Evolutionary conservation across 2,113 vertebrate genomes (phyloP).

Genomic region (Stigmatopora nigra): DNA sequence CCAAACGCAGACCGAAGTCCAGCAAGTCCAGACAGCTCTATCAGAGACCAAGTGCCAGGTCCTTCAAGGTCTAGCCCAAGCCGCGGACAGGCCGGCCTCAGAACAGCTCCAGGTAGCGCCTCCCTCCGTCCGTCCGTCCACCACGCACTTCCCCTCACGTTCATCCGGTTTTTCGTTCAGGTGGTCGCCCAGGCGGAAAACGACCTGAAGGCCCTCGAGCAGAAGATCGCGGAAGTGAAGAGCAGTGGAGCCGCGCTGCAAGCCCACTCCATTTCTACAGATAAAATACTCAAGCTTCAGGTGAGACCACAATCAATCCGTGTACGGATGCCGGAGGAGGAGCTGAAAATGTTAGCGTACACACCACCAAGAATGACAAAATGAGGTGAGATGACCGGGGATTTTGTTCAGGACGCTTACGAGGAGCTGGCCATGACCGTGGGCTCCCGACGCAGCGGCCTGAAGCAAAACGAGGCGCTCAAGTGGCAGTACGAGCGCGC

Average conservation of each 20-base stretch:
- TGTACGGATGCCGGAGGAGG: too few species aligned
- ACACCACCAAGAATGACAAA: too few species aligned
- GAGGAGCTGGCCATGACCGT: slow-evolving; percentile 86
- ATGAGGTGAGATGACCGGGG: not conserved
- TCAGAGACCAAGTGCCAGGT: slow-evolving; percentile 83
- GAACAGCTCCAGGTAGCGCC: slow-evolving; percentile 85
- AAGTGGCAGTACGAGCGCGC: slow-evolving; percentile 86
- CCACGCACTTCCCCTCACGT: not conserved
- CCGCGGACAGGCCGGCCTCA: slow-evolving; percentile 74
- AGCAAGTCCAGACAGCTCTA: slow-evolving; percentile 78
- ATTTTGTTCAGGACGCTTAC: slow-evolving; percentile 78
- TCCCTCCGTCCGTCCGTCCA: not conserved
- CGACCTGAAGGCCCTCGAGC: slow-evolving; percentile 81
- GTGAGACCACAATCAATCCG: slow-evolving; percentile 50
- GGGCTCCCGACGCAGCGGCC: slow-evolving; percentile 76
- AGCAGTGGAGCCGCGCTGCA: slow-evolving; percentile 75
- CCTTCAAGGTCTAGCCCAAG: slow-evolving; percentile 81
- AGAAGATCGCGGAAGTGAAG: slow-evolving; percentile 81
- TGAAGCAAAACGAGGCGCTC: slow-evolving; percentile 88
- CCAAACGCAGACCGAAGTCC: slow-evolving; percentile 79
- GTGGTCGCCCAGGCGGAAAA: slow-evolving; percentile 82
- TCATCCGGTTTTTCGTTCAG: slow-evolving; percentile 46
- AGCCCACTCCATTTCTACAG: slow-evolving; percentile 75
- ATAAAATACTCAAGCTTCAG: slow-evolving; percentile 91
- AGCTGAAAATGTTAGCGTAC: too few species aligned